Percentiles rank a stretch among this genome's conserved stretches.
These are phyloP conservation scores for Sapajus apella DNA, from an alignment of 2,113 vertebrate species.

Conservation along the genomic window DNA sequence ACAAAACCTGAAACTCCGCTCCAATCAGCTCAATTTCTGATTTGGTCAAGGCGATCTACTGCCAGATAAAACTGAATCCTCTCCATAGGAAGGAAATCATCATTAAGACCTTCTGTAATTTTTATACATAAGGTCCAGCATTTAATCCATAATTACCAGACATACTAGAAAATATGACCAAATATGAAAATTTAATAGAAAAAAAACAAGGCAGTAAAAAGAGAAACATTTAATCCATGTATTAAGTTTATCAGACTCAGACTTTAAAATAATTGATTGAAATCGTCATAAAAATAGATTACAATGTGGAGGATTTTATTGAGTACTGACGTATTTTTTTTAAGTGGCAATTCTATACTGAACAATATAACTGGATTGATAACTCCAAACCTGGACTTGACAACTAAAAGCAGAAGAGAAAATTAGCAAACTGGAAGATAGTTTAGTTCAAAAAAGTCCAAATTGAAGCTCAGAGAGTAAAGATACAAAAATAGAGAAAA, in stretches of 20 bases:
- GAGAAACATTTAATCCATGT: not conserved
- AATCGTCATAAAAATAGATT: not conserved
- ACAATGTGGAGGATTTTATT: not conserved
- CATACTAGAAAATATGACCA: not conserved
- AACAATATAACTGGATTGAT: conserved; percentile 7
- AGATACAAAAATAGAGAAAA: not conserved
- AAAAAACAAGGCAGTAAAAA: not conserved
- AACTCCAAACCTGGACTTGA: not conserved
- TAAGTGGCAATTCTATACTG: conserved; percentile 10
- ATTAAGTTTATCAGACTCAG: not conserved
- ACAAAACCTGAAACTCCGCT: not conserved
- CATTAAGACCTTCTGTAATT: not conserved
- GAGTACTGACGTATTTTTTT: not conserved
- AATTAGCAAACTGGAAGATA: not conserved
- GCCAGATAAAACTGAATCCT: not conserved
- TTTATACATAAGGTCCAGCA: not conserved
- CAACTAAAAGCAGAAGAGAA: conserved; percentile 6
- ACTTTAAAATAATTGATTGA: not conserved
- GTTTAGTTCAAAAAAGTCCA: not conserved
- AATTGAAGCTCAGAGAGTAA: not conserved
- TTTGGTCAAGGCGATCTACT: not conserved
- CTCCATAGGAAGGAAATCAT: not conserved
- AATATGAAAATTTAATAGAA: not conserved
- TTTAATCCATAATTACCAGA: not conserved
- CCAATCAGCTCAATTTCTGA: not conserved